Evolutionary conservation across 2,113 vertebrate species (phyloP).

Genomic region (Saiga tatarica): DNA sequence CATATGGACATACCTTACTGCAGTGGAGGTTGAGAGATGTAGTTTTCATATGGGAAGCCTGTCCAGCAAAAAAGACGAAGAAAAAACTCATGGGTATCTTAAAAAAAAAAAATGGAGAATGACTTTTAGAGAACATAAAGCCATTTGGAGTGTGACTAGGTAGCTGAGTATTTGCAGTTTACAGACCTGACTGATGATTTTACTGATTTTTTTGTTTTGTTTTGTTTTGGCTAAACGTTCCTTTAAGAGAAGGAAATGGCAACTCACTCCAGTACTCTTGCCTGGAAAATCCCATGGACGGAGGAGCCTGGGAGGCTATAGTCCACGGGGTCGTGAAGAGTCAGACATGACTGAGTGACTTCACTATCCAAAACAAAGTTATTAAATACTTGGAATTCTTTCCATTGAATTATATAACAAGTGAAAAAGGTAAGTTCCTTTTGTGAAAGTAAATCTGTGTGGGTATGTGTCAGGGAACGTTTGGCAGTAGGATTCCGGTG

Average conservation of each 20-base stretch:
- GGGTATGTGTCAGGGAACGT: not conserved
- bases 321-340: no score
- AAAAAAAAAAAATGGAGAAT: not conserved
- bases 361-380: not conserved
- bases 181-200: not conserved
- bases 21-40: not conserved
- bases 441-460: not conserved
- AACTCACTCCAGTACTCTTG: no score
- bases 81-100: not conserved
- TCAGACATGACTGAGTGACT: rapidly evolving
- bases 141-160: not conserved
- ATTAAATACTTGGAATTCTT: not conserved
- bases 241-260: not conserved
- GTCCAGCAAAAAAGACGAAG: not conserved
- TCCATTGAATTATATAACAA: not conserved
- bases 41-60: not conserved
- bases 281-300: no score
- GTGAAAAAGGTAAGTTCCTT: not conserved
- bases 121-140: not conserved
- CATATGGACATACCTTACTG: not conserved
- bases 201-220: not conserved
- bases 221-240: not conserved
- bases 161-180: not conserved
- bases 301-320: no score
- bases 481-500: not conserved